Percentiles rank a stretch among this genome's conserved stretches.
Conservation (phyloP, 2,113 vertebrate genomes). For the Cnemophilus loriae region DNA sequence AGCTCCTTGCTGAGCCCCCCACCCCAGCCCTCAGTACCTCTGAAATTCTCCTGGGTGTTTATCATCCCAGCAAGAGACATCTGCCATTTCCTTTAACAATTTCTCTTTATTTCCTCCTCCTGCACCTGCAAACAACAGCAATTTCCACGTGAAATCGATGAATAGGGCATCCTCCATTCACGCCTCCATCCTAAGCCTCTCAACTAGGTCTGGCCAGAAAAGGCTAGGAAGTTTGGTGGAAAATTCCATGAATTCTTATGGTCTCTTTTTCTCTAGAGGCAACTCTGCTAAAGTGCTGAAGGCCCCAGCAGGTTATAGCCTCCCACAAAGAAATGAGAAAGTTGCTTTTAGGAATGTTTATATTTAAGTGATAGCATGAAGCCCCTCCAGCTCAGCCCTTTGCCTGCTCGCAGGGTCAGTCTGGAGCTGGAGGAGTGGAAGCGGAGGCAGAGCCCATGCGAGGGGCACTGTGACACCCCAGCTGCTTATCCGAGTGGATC, state of each 20-base stretch:
- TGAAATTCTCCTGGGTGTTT: not conserved
- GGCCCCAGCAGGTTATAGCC: conserved; percentile 7
- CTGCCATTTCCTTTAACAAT: not conserved
- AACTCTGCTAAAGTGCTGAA: not conserved
- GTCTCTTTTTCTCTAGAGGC: not conserved
- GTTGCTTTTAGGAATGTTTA: conserved; percentile 45
- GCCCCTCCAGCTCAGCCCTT: not conserved
- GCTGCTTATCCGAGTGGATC: not conserved
- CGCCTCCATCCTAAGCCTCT: not conserved
- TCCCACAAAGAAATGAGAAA: conserved; percentile 8
- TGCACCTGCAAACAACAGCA: not conserved
- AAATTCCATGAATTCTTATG: conserved; percentile 30
- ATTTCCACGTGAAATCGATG: not conserved
- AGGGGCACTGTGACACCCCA: not conserved
- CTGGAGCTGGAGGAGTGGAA: not conserved
- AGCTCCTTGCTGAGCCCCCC: not conserved
- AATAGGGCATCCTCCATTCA: not conserved
- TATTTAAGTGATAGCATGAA: not conserved
- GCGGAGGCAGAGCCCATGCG: not conserved
- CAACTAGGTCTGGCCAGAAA: not conserved
- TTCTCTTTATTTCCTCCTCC: not conserved
- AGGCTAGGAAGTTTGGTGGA: not conserved
- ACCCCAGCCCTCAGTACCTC: not conserved
- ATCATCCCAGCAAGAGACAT: not conserved
- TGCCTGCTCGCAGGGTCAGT: not conserved